Conservation (phyloP, 2,888 invertebrate species). For the Bellardia pandia region DNA sequence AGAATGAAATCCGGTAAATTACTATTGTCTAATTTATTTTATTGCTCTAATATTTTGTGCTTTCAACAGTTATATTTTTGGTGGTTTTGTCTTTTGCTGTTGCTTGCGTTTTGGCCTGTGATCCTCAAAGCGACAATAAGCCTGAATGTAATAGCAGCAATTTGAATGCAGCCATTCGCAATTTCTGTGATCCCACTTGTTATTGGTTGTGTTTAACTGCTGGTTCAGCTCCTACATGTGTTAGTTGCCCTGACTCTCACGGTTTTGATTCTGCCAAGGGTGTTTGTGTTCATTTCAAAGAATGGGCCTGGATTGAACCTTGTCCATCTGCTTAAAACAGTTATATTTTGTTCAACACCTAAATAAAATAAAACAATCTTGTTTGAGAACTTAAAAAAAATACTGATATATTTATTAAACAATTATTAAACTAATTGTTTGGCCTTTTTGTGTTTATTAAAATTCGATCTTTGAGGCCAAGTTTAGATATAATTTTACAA, state of each 20-base stretch:
- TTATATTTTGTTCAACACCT: no score
- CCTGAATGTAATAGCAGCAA: conserved; percentile 41
- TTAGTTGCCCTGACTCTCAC: conserved; percentile 14
- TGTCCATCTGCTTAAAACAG: conserved; percentile 31
- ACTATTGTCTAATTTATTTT: no score
- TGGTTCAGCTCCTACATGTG: conserved; percentile 8
- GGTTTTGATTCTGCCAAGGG: conserved; percentile 45
- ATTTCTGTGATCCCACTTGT: conserved; percentile 67
- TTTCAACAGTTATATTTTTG: neutral
- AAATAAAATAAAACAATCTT: no score
- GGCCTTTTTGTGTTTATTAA: no score
- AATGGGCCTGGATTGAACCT: conserved; percentile 57
- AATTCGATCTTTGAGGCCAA: no score
- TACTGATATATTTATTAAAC: no score
- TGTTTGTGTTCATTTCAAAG: conserved; percentile 42
- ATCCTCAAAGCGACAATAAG: conserved; percentile 56
- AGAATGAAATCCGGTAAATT: conserved; percentile 45
- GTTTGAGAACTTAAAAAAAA: no score
- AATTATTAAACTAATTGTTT: no score
- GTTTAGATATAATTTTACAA: no score
- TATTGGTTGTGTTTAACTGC: conserved; percentile 55
- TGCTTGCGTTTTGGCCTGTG: conserved; percentile 38
- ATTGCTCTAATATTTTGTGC: neutral
- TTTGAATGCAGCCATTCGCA: conserved; percentile 44
- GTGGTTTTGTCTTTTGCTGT: conserved; percentile 24